phyloP scores from a whole-genome alignment of 2,888 invertebrate species.

The Hypena proboscidalis region DNA sequence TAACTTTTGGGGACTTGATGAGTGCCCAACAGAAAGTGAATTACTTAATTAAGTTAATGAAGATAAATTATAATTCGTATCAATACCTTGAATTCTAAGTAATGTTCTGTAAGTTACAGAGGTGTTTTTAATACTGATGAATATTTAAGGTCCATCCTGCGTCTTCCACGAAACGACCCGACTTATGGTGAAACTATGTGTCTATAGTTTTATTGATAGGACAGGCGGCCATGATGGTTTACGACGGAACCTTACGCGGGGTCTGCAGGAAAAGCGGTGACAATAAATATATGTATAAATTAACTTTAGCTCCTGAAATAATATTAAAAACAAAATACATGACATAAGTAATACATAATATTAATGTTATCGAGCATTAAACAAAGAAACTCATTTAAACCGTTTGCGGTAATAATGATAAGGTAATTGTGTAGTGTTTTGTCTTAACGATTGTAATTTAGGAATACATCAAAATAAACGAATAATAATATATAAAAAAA shows the following conservation, averaged over 20 bases:
- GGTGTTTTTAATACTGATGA: conserved; percentile 46
- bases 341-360: conserved; percentile 26
- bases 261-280: conserved; percentile 68
- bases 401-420: conserved; percentile 4
- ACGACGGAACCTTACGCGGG: conserved; percentile 54
- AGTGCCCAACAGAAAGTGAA: conserved; percentile 30
- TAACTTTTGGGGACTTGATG: conserved; percentile 13
- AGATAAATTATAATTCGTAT: conserved; percentile 36
- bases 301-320: conserved; percentile 59
- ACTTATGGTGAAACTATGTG: conserved; percentile 39
- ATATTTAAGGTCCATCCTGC: conserved; percentile 46
- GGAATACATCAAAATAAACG: conserved; percentile 16
- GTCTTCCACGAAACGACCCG: conserved; percentile 38
- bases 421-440: conserved; percentile 14
- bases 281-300: conserved; percentile 49
- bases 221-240: conserved; percentile 45
- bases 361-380: conserved; percentile 19
- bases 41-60: conserved; percentile 27
- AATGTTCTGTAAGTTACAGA: conserved; percentile 39
- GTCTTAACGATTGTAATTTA: conserved; percentile 15
- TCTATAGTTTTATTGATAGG: conserved; percentile 43
- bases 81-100: conserved; percentile 44
- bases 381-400: conserved; percentile 10
- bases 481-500: conserved; percentile 4
- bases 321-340: conserved; percentile 49